A percentile compares a stretch with the other conserved stretches of the same genome.
phyloP scores from a whole-genome alignment of 2,797 vertebrate species.

The Octomys mimax region DNA sequence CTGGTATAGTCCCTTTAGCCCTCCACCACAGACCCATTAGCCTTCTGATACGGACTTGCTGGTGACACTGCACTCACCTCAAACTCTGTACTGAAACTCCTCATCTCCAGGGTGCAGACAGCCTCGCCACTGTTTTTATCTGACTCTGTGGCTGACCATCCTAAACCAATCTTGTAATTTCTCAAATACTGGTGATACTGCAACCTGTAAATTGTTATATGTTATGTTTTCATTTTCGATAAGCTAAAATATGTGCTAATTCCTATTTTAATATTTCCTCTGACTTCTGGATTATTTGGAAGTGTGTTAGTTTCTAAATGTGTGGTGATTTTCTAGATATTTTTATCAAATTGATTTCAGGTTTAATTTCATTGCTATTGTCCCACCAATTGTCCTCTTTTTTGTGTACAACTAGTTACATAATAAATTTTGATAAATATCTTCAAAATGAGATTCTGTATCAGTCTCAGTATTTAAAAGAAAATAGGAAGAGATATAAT shows the following conservation, averaged over 20 bases:
- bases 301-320: neutral
- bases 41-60: neutral
- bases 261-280: neutral
- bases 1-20: too few species aligned
- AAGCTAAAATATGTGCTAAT: neutral
- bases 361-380: neutral
- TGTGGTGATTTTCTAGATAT: neutral
- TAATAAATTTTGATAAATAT: neutral
- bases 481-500: slow-evolving; percentile 1
- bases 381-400: too few species aligned
- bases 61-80: neutral
- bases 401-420: neutral
- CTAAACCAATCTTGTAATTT: neutral
- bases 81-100: neutral
- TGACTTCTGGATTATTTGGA: neutral
- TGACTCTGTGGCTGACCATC: too few species aligned
- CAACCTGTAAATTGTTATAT: neutral
- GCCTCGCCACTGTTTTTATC: neutral
- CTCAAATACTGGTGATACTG: neutral
- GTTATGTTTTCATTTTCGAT: neutral
- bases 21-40: neutral
- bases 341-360: neutral
- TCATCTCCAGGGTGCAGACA: neutral
- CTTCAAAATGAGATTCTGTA: neutral
- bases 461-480: neutral